Percentiles rank a stretch among this genome's conserved stretches.
These are phyloP conservation scores for Gnathonemus echidnorhynchus DNA, from an alignment of 2,113 vertebrate genomes.

Conservation along the genomic window DNA sequence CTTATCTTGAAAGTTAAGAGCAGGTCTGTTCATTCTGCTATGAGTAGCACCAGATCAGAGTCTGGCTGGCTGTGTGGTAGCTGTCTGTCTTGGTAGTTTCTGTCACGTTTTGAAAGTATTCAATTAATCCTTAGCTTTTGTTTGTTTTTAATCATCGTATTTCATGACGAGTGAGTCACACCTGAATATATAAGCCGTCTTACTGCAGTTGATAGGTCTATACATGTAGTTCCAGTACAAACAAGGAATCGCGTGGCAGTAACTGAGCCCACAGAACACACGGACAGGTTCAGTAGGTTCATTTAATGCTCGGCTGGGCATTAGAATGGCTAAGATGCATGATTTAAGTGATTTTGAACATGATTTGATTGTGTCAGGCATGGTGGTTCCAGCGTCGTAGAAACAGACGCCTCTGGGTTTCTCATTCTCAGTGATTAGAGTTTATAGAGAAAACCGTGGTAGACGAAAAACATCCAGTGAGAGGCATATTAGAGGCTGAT, in stretches of 20 bases:
- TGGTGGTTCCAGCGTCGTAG: neutral
- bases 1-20: neutral
- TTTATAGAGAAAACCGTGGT: neutral
- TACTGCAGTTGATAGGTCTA: neutral
- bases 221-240: neutral
- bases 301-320: neutral
- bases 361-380: neutral
- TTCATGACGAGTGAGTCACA: neutral
- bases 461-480: neutral
- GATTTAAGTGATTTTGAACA: neutral
- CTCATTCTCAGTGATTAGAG: neutral
- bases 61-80: neutral
- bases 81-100: neutral
- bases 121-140: neutral
- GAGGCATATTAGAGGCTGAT: neutral
- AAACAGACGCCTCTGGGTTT: neutral
- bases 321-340: neutral
- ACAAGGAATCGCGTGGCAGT: neutral
- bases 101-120: neutral
- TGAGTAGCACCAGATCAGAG: neutral
- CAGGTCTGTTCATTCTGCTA: neutral
- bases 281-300: neutral
- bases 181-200: neutral
- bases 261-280: neutral
- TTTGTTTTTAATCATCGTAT: neutral